Evolutionary conservation across 2,113 vertebrate genomes (phyloP), one percentile per base, ranked within the genome.

Genomic region (Lampris megalopsis): DNA sequence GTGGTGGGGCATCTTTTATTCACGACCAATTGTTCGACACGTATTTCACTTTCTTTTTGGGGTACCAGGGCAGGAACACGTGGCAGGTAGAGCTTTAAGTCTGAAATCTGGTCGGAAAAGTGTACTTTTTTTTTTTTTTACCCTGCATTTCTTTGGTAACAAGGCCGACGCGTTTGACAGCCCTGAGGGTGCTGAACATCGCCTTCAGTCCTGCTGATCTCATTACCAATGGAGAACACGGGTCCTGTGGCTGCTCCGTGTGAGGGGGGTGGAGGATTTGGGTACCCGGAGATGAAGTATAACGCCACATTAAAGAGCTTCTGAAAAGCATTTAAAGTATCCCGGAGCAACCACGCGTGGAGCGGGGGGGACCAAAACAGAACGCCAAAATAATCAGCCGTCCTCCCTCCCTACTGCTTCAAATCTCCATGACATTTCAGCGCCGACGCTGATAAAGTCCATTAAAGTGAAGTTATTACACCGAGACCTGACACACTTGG

Each of bases 391-490:
- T 88, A 84, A 91, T 91, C 84, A 92, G 87, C 81, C 83, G 86
- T 84, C 76, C 84, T 62, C 24, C 24, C 73, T 82, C 84, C 64
- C 73, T 77, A 24, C 82, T 45, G 38, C 1, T 78, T 88, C 75
- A 90, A 91, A 94, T 93, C 91, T 90, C 85, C 83, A 82, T 89
- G 87, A 90, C 88, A 24, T 92, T 82, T 84, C 90, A 89, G 86
- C 70, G 76, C 85, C 77, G 82, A 75, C 82, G 85, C 89, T 88
- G 87, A 92, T 92, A 86, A 93, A 92, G 90, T 92, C 84, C 83
- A 91, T 93, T 90, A 90, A 79, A 92, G 87, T 87, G 77, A 84
- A 87, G 78, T 92, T 89, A 92, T 91, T 90, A 84, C 83, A 85
- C 83, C 11, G 63, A 81, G 86, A 86, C 79, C 81, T 86, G 84